These are phyloP conservation scores for Lichenostomus cassidix DNA, from an alignment of 2,113 vertebrate genomes.

Conservation along the genomic window DNA sequence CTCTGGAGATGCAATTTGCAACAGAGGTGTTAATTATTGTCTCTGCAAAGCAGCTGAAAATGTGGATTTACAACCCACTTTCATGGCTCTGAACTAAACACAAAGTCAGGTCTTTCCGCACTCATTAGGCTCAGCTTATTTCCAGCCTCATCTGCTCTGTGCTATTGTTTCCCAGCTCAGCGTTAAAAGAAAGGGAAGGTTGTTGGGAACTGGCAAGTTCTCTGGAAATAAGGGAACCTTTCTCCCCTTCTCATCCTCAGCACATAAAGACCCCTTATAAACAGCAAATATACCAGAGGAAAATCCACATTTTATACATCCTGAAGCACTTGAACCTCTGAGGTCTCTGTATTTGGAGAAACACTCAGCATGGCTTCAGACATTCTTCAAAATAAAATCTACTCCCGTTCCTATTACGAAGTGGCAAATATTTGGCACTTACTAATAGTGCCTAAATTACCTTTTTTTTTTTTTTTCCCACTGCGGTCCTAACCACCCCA, in stretches of 20 bases:
- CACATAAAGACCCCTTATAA: conserved; percentile 57
- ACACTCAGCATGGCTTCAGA: neutral
- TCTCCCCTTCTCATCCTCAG: conserved; percentile 29
- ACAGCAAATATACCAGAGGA: conserved; percentile 54
- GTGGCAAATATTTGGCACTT: conserved; percentile 35
- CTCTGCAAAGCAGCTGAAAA: neutral
- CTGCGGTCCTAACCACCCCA: neutral
- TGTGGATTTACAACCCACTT: neutral
- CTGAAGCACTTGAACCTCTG: conserved; percentile 51
- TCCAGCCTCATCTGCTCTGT: neutral
- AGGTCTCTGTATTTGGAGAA: conserved; percentile 44
- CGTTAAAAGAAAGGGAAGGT: neutral
- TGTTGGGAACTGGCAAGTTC: conserved; percentile 16
- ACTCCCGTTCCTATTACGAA: neutral
- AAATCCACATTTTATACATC: conserved; percentile 64
- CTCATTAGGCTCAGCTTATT: neutral
- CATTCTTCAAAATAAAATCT: conserved; percentile 25
- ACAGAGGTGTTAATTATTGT: neutral
- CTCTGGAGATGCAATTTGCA: neutral
- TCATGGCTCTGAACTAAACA: neutral
- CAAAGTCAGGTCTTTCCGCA: neutral
- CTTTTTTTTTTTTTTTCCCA: rapidly evolving
- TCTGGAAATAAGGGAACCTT: conserved; percentile 48
- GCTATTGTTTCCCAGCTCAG: neutral
- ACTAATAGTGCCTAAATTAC: neutral